phyloP scores from a whole-genome alignment of 1,140 invertebrate species.

The Agrypnia vestita region DNA sequence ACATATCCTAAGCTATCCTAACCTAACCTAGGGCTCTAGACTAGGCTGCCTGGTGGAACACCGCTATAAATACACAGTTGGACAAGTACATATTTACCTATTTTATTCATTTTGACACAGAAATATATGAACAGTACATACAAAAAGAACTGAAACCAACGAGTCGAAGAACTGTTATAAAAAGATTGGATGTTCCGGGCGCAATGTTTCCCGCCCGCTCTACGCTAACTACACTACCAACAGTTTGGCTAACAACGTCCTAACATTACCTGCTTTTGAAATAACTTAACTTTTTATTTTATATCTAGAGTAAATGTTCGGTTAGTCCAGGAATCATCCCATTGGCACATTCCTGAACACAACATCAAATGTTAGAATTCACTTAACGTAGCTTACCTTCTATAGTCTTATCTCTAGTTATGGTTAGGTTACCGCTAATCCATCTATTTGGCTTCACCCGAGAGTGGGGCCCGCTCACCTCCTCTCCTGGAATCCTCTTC shows the following conservation, averaged over 20 bases:
- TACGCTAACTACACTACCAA: slow-evolving; percentile 58
- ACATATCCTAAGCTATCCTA: slow-evolving; percentile 70
- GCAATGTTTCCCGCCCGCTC: slow-evolving; percentile 11
- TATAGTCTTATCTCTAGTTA: slow-evolving; percentile 52
- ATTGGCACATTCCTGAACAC: slow-evolving; percentile 58
- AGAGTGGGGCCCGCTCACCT: slow-evolving; percentile 36
- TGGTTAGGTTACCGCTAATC: slow-evolving; percentile 50
- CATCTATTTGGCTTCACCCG: slow-evolving; percentile 39
- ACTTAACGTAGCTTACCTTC: slow-evolving; percentile 52
- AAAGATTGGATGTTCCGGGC: slow-evolving; percentile 30
- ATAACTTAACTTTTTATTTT: slow-evolving; percentile 40
- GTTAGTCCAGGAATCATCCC: slow-evolving; percentile 57
- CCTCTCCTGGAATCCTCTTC: slow-evolving; percentile 49
- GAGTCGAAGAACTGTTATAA: slow-evolving; percentile 25
- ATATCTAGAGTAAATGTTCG: slow-evolving; percentile 48
- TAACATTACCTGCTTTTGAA: slow-evolving; percentile 43
- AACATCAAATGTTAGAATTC: slow-evolving; percentile 50
- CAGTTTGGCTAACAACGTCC: slow-evolving; percentile 54
- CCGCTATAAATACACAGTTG: slow-evolving; percentile 73
- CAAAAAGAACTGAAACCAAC: slow-evolving; percentile 49
- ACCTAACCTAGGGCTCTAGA: slow-evolving; percentile 66
- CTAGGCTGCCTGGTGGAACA: slow-evolving; percentile 73
- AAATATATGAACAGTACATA: slow-evolving; percentile 49
- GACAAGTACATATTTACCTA: slow-evolving; percentile 68
- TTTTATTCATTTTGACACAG: slow-evolving; percentile 45